Evolutionary conservation across 2,888 invertebrate genomes (phyloP), one percentile per base, ranked within the genome.

Genomic region (Oxyteleia sp.): DNA sequence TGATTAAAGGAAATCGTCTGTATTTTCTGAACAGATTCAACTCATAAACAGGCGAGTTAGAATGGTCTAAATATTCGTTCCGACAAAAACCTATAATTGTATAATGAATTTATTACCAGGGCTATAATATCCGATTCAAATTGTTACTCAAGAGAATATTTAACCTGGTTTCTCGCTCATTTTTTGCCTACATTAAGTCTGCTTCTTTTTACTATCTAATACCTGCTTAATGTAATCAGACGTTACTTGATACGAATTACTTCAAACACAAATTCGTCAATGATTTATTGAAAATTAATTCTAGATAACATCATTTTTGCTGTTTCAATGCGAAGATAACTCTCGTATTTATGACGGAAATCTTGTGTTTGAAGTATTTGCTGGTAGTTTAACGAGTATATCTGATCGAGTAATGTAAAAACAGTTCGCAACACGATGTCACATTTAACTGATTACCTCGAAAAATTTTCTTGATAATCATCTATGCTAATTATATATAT

Each of bases 221-320:
- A 47, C 63, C 47, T 29, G 15, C 51, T 51, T 66, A 51, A 38
- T 49, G 38, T 23, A 38, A 66, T 66, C 23, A 55, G 68, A 55
- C 68, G 35, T 35, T 18, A 16, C 8, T 41, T 26, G 53, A 68
- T 68, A 55, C 4, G 32, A 16, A 20, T 18, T 18, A 47, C 55
- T 57, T 47, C 57, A 23, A 35, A 20, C 45, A 43, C 45, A 47
- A 57, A 69, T 69, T 35, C 45, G 18, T 69, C 2, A 10, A 1
- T 26, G 68, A 68, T 68, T 68, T 68, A 49, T 68, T 32, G 68
- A 68, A 68, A 68, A 68, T 55, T 29, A 53, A 68, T 68, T 29
- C 13, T 16, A 18, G 68, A 68, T 55, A 55, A 68, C 1, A n/a
- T 15, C 0, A 13, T 18, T 45, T 47, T 35, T 45, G 8, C 47